Base-by-base conservation (phyloP, 2,888 invertebrate genomes). In the Acronicta psi region DNA sequence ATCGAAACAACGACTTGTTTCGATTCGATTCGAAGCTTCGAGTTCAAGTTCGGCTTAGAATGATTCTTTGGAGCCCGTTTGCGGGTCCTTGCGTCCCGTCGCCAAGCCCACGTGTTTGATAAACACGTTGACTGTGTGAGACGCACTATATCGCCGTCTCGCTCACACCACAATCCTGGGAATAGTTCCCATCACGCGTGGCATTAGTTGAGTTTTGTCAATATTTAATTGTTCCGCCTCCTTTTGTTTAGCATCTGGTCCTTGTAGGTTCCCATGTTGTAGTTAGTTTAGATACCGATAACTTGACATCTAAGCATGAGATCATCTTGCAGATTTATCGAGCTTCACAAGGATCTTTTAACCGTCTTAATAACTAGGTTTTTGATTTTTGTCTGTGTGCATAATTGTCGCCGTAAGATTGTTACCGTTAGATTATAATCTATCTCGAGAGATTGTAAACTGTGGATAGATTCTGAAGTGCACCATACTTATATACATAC, bases 171-270 rank as follows among this genome's bases (percentile, higher is more conserved):
- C 56, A 67, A 61, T 65, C 46, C 31, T 51, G 68, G 17, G 65
- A 66, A 31, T 45, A 25, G 18, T 17, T 14, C 20, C 20, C 37
- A 46, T 66, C 68, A 51, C 61, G 61, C 51, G 61, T 61, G 61
- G 50, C 55, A 46, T 40, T 40, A 14, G 13, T 46, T 45, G 46
- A 47, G 29, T 60, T 55, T 67, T 37, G 25, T 47, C 61, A 66
- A 67, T 43, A 67, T 46, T 29, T 36, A 50, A 60, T 50, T 23
- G 34, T 42, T 66, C 52, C 23, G 43, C 41, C 9, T 38, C 36
- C 29, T 29, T 37, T 46, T 38, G 34, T 41, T 38, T 38, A 50
- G 34, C 52, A 65, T 40, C 36, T 17, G 34, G 13, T n/a, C 17
- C 9, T 10, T 16, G 38, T 6, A 44, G 13, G 38, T 67, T 40